phyloP scores from a whole-genome alignment of 2,113 vertebrate genomes.

The Chroicocephalus ridibundus region DNA sequence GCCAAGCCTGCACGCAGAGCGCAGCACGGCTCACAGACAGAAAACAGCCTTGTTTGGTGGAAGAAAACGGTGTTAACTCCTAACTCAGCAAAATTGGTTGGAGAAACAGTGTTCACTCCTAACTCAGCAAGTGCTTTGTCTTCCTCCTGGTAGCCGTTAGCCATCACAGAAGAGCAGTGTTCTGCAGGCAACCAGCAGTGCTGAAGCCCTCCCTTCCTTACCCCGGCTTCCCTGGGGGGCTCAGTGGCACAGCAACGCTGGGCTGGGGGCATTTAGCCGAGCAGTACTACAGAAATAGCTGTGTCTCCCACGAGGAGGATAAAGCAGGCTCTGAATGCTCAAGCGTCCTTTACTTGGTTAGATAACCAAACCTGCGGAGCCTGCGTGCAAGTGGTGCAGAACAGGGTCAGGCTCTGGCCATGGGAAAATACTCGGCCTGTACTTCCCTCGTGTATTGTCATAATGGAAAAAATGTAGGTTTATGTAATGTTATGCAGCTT shows the following conservation, averaged over 20 bases:
- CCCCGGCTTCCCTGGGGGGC: background rate
- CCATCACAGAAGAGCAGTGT: fast-evolving
- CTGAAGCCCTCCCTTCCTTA: background rate
- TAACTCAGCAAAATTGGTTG: background rate
- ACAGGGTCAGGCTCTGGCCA: background rate
- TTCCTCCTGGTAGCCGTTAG: background rate
- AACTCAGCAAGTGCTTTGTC: background rate
- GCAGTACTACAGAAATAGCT: background rate
- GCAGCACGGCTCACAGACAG: background rate
- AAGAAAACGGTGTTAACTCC: too few species aligned
- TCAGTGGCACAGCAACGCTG: fast-evolving
- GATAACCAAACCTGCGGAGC: background rate
- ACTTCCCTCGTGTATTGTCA: background rate
- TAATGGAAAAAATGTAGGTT: background rate
- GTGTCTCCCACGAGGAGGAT: background rate
- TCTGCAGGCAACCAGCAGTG: background rate
- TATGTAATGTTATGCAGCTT: background rate
- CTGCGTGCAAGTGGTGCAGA: fast-evolving
- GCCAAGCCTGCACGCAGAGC: background rate
- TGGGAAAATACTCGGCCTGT: background rate
- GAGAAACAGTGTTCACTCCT: background rate
- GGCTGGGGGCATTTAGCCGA: background rate
- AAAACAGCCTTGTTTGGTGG: background rate
- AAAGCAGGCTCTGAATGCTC: background rate
- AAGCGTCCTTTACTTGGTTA: background rate